These are phyloP conservation scores for Halocaridina rubra DNA, from an alignment of 2,888 invertebrate genomes.

Conservation along the genomic window DNA sequence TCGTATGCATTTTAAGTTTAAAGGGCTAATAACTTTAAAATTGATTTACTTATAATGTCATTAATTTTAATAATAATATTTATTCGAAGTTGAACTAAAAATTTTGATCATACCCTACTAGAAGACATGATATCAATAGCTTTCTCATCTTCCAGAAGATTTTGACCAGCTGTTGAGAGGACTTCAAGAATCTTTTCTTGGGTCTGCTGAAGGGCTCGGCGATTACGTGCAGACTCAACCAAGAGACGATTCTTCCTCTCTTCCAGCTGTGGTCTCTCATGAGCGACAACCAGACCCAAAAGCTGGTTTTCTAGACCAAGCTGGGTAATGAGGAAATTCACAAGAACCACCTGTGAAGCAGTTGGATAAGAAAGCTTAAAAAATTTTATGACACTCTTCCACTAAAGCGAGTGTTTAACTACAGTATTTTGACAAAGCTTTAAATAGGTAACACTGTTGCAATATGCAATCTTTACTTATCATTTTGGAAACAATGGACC, in stretches of 20 bases:
- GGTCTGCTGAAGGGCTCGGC: constrained; percentile 82
- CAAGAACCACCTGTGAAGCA: constrained; percentile 89
- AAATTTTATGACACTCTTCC: too few relatives aligned
- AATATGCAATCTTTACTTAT: too few relatives aligned
- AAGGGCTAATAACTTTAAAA: too few relatives aligned
- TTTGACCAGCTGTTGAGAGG: constrained; percentile 77
- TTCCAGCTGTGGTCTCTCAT: constrained; percentile 87
- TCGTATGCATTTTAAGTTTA: too few relatives aligned
- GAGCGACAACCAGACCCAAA: constrained; percentile 85
- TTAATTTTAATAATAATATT: not conserved
- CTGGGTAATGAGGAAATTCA: constrained; percentile 92
- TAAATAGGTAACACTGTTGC: too few relatives aligned
- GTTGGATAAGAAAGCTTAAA: too few relatives aligned
- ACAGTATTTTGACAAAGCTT: too few relatives aligned
- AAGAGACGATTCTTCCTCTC: constrained; percentile 83
- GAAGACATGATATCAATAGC: constrained; percentile 89
- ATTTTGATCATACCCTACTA: constrained; percentile 75
- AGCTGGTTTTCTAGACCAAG: constrained; percentile 91
- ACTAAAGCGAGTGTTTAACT: too few relatives aligned
- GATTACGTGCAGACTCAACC: constrained; percentile 83
- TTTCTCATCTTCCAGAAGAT: constrained; percentile 90
- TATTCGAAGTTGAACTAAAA: not conserved
- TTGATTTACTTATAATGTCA: too few relatives aligned
- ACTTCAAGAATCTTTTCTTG: constrained; percentile 91
- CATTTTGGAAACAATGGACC: too few relatives aligned